These are phyloP conservation scores for Casuarius casuarius DNA, from an alignment of 2,113 vertebrate species.

Conservation along the genomic window DNA sequence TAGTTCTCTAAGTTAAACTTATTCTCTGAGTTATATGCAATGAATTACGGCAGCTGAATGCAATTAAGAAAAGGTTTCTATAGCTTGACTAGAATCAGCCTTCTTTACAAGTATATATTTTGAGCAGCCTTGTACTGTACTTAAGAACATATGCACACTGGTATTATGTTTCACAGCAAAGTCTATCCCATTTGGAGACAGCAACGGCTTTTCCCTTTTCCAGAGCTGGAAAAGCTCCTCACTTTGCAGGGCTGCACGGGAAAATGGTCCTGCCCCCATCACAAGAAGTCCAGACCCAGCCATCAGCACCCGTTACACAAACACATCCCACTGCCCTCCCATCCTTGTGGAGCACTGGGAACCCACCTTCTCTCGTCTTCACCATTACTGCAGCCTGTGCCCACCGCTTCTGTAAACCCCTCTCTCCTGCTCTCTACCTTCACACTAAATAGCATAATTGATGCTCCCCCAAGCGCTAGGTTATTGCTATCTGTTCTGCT, in stretches of 20 bases:
- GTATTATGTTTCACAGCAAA: not conserved
- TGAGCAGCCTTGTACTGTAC: not conserved
- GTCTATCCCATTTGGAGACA: not conserved
- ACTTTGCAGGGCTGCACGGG: not conserved
- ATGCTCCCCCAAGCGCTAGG: not conserved
- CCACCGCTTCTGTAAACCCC: not conserved
- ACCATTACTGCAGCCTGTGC: too few species aligned
- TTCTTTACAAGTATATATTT: not conserved
- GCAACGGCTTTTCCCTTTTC: not conserved
- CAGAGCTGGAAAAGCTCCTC: not conserved
- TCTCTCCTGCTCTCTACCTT: not conserved
- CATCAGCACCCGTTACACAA: not conserved
- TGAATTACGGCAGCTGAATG: not conserved
- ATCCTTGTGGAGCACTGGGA: not conserved
- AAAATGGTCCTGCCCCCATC: accelerated
- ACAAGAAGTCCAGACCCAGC: not conserved
- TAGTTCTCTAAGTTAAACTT: not conserved
- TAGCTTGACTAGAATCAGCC: not conserved
- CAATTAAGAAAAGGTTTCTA: constrained; percentile 7
- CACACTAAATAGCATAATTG: accelerated
- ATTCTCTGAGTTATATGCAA: not conserved
- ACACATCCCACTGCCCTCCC: accelerated
- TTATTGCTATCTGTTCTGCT: not conserved
- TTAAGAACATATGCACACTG: not conserved
- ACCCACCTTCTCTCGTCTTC: not conserved